Base-by-base conservation (phyloP, 2,888 invertebrate genomes). In the Platycheirus rosarum region DNA sequence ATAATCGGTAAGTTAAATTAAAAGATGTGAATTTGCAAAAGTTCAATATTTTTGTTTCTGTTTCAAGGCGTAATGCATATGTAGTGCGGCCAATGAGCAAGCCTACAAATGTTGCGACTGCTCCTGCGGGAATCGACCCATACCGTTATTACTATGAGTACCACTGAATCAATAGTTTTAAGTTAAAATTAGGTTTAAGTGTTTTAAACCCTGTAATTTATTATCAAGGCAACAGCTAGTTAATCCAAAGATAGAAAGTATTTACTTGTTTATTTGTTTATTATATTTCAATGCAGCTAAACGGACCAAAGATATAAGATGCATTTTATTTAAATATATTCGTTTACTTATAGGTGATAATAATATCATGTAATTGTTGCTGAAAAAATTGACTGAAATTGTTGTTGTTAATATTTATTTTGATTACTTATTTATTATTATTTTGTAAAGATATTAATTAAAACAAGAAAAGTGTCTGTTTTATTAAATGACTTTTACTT, bases 111-210 rank as follows among this genome's bases (percentile, higher is more conserved):
- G 62, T 86, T 0, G 87, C 86, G 6, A 86, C 86, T 23, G 87
- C 86, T 35, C 86, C 86, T 7, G 85, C 88, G 18, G 90, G 91
- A 86, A 90, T 92, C 88, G 93, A 93, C 89, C 93, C 93, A 74
- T 93, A 93, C 89, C 92, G 91, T 86, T 92, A 92, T 88, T 92
- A 92, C 88, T 92, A 92, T 86, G 92, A 93, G 80, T 90, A 90
- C 84, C 89, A 89, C 70, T 88, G 87, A 86, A 75, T n/a, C 82
- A 51, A 42, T 32, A 23, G 20, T 18, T 40, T 18, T 29, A 11
- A 32, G n/a, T 6, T 9, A 69, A 70, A 60, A 8, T 57, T 11
- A 20, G 9, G 11, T 46, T 65, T 80, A 70, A 53, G 51, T 70
- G 48, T 37, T 48, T 23, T 32, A 32, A 20, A 23, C 2, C 29